These are phyloP conservation scores for Diplodus sargus DNA, from an alignment of 2,797 vertebrate species.

Conservation along the genomic window DNA sequence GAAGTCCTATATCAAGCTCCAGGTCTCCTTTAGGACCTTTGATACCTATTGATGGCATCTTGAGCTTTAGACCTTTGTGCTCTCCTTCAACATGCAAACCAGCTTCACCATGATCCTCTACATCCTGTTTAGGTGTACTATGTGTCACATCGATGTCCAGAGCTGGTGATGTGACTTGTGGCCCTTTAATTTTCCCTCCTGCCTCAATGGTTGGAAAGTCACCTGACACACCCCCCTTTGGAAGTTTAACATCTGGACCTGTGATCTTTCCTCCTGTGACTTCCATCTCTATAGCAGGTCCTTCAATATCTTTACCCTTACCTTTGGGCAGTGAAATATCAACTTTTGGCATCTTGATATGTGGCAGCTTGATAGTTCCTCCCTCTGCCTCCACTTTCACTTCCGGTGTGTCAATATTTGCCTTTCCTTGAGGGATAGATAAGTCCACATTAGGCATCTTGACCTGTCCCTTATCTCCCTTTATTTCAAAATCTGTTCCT, in stretches of 20 bases:
- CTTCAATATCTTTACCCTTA: constrained; percentile 46
- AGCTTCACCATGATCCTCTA: constrained; percentile 17
- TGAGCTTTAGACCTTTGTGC: constrained; percentile 67
- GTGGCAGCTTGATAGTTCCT: constrained; percentile 45
- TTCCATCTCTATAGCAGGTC: constrained; percentile 51
- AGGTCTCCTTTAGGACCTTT: constrained; percentile 70
- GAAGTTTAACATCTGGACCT: constrained; percentile 72
- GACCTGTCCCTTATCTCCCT: constrained; percentile 33
- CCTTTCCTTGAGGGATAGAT: constrained; percentile 63
- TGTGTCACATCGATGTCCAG: constrained; percentile 71
- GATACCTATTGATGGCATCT: constrained; percentile 74
- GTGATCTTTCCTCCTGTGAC: constrained; percentile 59
- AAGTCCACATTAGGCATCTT: constrained; percentile 72
- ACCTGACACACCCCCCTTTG: constrained; percentile 61
- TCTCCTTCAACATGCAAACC: constrained; percentile 56
- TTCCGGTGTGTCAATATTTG: constrained; percentile 31
- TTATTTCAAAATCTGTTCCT: constrained; percentile 31
- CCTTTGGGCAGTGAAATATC: constrained; percentile 72
- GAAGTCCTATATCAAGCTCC: constrained; percentile 75
- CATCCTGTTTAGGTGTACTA: constrained; percentile 46
- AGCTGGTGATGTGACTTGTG: constrained; percentile 62
- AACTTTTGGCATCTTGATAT: constrained; percentile 73
- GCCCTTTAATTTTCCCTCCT: constrained; percentile 45
- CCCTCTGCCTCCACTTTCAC: constrained; percentile 28
- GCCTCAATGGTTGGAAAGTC: constrained; percentile 35